Conservation (phyloP, 2,113 vertebrate species). For the Maccullochella peelii region DNA sequence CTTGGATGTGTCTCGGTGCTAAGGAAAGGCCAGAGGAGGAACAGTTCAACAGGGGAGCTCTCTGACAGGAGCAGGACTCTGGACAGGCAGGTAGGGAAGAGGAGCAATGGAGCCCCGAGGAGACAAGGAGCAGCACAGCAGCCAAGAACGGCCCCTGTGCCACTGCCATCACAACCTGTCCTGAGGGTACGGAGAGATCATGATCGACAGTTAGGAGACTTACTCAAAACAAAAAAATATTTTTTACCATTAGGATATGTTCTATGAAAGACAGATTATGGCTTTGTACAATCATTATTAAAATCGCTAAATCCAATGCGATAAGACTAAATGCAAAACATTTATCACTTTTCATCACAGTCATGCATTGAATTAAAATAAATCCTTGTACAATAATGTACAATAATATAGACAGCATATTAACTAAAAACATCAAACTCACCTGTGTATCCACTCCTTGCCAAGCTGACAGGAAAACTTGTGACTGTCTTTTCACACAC, state of each 20-base stretch:
- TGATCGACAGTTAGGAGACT: too few species aligned
- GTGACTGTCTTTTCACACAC: constrained; percentile 43
- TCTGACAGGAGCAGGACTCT: constrained; percentile 73
- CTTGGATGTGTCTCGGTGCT: constrained; percentile 57
- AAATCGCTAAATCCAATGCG: neutral
- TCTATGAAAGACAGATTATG: neutral
- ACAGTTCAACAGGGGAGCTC: constrained; percentile 75
- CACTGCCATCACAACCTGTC: constrained; percentile 71
- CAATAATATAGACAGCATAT: neutral
- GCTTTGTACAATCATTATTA: neutral
- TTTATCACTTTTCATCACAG: neutral
- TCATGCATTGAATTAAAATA: neutral
- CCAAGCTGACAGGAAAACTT: constrained; percentile 28
- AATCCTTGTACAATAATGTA: neutral
- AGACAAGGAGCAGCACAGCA: constrained; percentile 67
- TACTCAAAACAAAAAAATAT: too few species aligned
- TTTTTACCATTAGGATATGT: neutral
- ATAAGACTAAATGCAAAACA: neutral
- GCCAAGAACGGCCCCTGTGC: constrained; percentile 40
- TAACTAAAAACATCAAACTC: constrained; percentile 24
- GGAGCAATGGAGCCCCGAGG: constrained; percentile 45
- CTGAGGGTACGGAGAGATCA: constrained; percentile 27
- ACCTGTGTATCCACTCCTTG: constrained; percentile 47
- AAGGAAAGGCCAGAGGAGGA: constrained; percentile 74
- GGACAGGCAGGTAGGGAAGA: constrained; percentile 65